A percentile compares a stretch with the other conserved stretches of the same genome.
Evolutionary conservation across 2,797 vertebrate species (phyloP).

Genomic region (Micromesistius poutassou): DNA sequence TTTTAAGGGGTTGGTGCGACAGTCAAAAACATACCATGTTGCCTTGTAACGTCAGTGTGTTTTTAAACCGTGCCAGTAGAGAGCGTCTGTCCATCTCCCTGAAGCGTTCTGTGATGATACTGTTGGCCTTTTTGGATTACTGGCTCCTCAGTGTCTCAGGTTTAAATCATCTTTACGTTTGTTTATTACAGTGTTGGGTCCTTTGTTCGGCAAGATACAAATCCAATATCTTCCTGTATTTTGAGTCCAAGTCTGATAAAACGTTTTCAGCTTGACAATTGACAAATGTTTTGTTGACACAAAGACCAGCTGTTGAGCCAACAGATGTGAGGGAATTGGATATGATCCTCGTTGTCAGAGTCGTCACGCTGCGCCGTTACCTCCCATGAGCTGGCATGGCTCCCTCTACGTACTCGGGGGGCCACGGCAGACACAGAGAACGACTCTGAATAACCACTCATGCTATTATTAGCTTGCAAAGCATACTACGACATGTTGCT

Average conservation of each 20-base stretch:
- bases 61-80: neutral
- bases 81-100: neutral
- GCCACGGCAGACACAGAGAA: neutral
- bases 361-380: neutral
- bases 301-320: neutral
- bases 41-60: neutral
- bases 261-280: neutral
- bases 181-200: neutral
- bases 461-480: neutral
- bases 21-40: neutral
- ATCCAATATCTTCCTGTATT: neutral
- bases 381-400: neutral
- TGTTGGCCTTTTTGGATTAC: neutral
- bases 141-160: too few species aligned
- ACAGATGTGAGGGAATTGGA: neutral
- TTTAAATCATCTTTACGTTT: neutral
- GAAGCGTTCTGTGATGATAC: neutral
- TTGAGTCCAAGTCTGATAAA: neutral
- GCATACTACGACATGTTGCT: neutral
- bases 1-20: neutral
- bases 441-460: neutral
- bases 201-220: too few species aligned
- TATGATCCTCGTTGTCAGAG: neutral
- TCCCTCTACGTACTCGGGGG: neutral
- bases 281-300: neutral